Conservation (phyloP, 2,113 vertebrate genomes). For the Chroicocephalus ridibundus region DNA sequence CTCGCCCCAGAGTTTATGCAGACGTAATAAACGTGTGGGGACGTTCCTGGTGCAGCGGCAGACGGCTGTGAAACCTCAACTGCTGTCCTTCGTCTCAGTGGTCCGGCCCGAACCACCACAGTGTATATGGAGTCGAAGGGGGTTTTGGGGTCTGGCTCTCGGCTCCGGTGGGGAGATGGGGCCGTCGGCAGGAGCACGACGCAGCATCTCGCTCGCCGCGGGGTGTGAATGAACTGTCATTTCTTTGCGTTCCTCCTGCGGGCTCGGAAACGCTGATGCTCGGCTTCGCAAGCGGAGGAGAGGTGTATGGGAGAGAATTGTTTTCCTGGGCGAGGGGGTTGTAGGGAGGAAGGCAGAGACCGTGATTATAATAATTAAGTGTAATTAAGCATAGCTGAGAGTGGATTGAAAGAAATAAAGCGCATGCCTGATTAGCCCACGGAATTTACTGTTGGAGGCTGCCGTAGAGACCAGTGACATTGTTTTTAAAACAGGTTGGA, state of each 20-base stretch:
- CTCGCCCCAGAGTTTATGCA: not conserved
- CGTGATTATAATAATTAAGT: not conserved
- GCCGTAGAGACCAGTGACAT: not conserved
- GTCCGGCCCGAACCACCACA: too few species aligned
- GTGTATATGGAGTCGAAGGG: not conserved
- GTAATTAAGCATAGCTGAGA: not conserved
- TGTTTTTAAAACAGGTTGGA: not conserved
- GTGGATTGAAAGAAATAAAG: not conserved
- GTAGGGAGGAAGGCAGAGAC: not conserved
- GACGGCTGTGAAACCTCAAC: not conserved
- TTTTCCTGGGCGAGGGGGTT: not conserved
- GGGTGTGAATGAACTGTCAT: not conserved
- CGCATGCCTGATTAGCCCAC: not conserved
- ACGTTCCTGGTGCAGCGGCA: not conserved
- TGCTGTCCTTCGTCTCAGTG: not conserved
- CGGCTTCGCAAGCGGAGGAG: not conserved
- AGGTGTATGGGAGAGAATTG: not conserved
- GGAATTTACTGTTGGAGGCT: not conserved
- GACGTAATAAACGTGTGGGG: not conserved
- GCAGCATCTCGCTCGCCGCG: accelerated
- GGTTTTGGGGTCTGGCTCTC: not conserved
- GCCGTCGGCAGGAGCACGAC: accelerated
- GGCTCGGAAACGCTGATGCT: not conserved
- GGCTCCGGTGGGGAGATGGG: not conserved
- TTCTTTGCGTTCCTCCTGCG: not conserved